These are phyloP conservation scores for Smittia aterrima DNA, from an alignment of 2,888 invertebrate species.

Conservation along the genomic window DNA sequence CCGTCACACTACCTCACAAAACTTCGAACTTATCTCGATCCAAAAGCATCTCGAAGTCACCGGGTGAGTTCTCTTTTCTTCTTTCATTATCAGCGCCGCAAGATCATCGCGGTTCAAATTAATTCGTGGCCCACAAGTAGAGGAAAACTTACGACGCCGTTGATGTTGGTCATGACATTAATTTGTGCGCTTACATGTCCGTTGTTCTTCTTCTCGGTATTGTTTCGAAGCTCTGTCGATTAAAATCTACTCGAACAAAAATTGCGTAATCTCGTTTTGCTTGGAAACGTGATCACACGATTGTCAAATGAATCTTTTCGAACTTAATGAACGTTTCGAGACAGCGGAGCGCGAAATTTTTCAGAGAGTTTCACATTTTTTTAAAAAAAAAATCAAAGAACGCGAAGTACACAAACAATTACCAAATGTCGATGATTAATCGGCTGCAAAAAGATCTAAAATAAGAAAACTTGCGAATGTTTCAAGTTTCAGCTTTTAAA, in stretches of 20 bases:
- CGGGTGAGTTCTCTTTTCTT: constrained; percentile 65
- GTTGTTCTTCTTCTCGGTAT: not conserved
- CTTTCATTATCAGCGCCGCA: not conserved
- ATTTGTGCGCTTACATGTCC: constrained; percentile 1
- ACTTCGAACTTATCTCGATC: constrained; percentile 91
- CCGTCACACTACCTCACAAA: constrained; percentile 96
- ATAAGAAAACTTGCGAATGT: not conserved
- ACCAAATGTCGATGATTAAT: not conserved
- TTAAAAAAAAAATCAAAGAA: not conserved
- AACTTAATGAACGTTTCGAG: not conserved
- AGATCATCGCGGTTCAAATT: constrained; percentile 3
- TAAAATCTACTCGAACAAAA: not conserved
- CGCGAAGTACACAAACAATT: not conserved
- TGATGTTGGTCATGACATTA: constrained; percentile 3
- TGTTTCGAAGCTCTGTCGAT: not conserved
- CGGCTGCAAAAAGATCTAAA: not conserved
- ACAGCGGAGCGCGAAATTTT: not conserved
- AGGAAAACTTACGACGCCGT: constrained; percentile 19
- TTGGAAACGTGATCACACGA: not conserved
- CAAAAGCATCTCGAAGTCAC: constrained; percentile 92
- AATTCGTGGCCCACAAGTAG: not conserved
- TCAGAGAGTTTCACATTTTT: not conserved
- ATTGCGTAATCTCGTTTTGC: not conserved
- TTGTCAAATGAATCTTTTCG: constrained; percentile 8
- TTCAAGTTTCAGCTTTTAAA: not conserved